phyloP scores from a whole-genome alignment of 2,888 invertebrate species.

The Tanaodytes sp. region DNA sequence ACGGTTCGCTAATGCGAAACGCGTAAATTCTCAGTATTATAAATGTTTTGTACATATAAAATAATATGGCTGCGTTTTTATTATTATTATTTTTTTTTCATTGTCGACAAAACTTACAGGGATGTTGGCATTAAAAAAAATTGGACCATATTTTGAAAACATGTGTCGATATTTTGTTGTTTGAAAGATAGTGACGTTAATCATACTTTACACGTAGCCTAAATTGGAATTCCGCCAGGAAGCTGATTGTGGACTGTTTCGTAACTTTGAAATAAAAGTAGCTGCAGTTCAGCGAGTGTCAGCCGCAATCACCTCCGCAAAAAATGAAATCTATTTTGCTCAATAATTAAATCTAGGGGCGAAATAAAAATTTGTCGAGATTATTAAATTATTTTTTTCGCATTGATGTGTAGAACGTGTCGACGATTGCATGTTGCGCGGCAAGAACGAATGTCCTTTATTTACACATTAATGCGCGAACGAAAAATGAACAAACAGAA shows the following conservation, averaged over 20 bases:
- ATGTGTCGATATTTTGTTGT: conserved; percentile 29
- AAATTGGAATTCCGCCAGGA: conserved; percentile 46
- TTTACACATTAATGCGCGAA: conserved; percentile 40
- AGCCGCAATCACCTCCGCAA: conserved; percentile 63
- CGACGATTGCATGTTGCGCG: conserved; percentile 49
- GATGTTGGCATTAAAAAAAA: too few species aligned
- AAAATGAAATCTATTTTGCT: conserved; percentile 69
- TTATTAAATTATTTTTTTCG: conserved; percentile 66
- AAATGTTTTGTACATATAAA: background rate
- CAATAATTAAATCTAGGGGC: conserved; percentile 66
- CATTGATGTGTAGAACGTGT: conserved; percentile 48
- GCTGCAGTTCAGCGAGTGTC: conserved; percentile 54
- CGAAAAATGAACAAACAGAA: conserved; percentile 3
- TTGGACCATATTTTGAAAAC: conserved; percentile 11
- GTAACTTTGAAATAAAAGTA: conserved; percentile 56
- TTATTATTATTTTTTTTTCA: background rate
- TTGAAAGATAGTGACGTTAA: conserved; percentile 36
- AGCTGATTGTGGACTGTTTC: conserved; percentile 47
- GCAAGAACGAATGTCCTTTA: conserved; percentile 33
- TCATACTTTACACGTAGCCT: conserved; percentile 38
- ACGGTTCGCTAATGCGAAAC: background rate
- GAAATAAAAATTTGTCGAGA: conserved; percentile 66
- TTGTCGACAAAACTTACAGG: too few species aligned
- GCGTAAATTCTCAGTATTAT: conserved; percentile 14
- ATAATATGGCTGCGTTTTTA: conserved; percentile 10